phyloP scores from a whole-genome alignment of 2,888 invertebrate genomes.

The Plebejus melissa region DNA sequence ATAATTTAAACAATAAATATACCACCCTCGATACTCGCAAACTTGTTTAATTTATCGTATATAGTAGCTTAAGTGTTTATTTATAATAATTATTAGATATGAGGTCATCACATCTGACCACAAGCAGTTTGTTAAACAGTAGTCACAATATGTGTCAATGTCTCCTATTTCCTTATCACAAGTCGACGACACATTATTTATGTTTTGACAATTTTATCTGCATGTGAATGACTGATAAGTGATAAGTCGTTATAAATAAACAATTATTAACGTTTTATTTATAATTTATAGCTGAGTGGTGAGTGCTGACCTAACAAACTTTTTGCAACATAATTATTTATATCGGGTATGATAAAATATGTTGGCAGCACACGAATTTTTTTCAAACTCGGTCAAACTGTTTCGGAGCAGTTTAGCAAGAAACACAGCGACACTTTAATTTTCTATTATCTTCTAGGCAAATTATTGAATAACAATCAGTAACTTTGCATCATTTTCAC shows the following conservation, averaged over 20 bases:
- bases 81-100: background rate
- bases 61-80: background rate
- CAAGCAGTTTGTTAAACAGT: background rate
- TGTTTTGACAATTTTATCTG: constrained; percentile 26
- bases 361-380: background rate
- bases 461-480: background rate
- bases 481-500: background rate
- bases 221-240: constrained; percentile 24
- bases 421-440: too few species aligned
- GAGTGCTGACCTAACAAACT: too few species aligned
- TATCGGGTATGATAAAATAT: background rate
- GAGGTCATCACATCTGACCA: background rate
- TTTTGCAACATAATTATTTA: background rate
- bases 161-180: constrained; percentile 21
- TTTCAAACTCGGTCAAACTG: too few species aligned
- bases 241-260: constrained; percentile 17
- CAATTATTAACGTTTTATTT: background rate
- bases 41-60: background rate
- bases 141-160: constrained; percentile 24
- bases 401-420: too few species aligned
- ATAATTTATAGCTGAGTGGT: background rate
- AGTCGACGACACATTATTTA: constrained; percentile 23
- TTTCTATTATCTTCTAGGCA: too few species aligned
- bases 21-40: background rate
- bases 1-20: background rate